phyloP scores from a whole-genome alignment of 2,888 invertebrate genomes.

The Chaetogeoica ovagalla region DNA sequence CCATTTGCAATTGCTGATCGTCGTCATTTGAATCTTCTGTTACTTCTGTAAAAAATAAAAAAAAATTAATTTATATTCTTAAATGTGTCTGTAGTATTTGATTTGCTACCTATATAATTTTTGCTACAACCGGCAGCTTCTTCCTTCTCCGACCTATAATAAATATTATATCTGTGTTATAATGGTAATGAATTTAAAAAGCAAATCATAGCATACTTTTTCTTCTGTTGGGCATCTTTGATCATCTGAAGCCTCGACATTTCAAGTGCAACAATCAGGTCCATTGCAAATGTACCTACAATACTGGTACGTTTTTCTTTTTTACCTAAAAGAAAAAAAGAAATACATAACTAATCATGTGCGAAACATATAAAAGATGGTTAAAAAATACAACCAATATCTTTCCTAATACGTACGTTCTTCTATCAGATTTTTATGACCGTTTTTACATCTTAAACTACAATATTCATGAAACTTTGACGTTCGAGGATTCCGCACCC shows the following conservation, averaged over 20 bases:
- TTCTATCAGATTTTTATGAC: constrained; percentile 48
- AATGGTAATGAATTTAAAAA: neutral
- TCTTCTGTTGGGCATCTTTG: constrained; percentile 65
- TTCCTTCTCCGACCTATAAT: constrained; percentile 36
- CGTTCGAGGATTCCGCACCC: constrained; percentile 61
- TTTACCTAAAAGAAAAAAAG: constrained; percentile 27
- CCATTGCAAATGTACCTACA: constrained; percentile 60
- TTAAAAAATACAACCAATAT: neutral
- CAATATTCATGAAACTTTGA: constrained; percentile 64
- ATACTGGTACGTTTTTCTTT: constrained; percentile 50
- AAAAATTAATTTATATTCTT: neutral
- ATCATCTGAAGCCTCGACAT: constrained; percentile 72
- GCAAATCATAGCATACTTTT: constrained; percentile 57
- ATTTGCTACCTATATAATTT: constrained; percentile 23
- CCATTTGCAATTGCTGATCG: constrained; percentile 47
- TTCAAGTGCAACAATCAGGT: constrained; percentile 69
- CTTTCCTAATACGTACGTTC: constrained; percentile 20
- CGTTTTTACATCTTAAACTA: constrained; percentile 56
- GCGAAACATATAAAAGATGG: neutral
- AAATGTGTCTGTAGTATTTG: neutral
- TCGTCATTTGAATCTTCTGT: constrained; percentile 42
- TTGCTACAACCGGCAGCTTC: constrained; percentile 46
- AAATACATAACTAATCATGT: neutral
- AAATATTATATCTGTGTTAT: neutral
- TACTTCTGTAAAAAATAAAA: constrained; percentile 17